Conservation (phyloP, 2,888 invertebrate species). For the Caenorhabditis uteleia region DNA sequence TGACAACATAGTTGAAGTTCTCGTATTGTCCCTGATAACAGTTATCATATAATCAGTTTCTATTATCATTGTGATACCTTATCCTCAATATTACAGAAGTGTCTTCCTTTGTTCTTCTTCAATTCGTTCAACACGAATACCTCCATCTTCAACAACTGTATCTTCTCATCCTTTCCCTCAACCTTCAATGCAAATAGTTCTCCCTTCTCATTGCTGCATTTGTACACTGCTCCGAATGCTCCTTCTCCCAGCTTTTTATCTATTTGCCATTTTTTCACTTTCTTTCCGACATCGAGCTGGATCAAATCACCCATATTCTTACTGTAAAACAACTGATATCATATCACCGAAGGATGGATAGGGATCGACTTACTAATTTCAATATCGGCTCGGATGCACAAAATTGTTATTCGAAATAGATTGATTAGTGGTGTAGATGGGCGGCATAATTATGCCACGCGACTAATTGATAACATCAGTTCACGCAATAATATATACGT, state of each 20-base stretch:
- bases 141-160: constrained; percentile 64
- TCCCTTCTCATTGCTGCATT: constrained; percentile 52
- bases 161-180: constrained; percentile 57
- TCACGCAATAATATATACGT: no score
- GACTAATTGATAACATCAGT: no score
- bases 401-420: no score
- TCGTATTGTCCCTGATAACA: constrained; percentile 37
- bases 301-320: constrained; percentile 62
- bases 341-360: no score
- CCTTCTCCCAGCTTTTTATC: constrained; percentile 63
- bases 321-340: no score
- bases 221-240: constrained; percentile 63
- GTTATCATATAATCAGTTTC: neutral
- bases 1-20: constrained; percentile 61
- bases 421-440: no score
- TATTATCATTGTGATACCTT: constrained; percentile 37
- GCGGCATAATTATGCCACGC: no score
- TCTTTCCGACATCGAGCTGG: constrained; percentile 55
- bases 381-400: no score
- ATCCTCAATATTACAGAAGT: constrained; percentile 65
- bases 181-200: constrained; percentile 59
- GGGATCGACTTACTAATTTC: no score
- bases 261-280: constrained; percentile 57
- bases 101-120: constrained; percentile 51
- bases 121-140: constrained; percentile 59